A percentile compares a stretch with the other conserved stretches of the same genome.
phyloP scores from a whole-genome alignment of 2,113 vertebrate species.

The Narcine bancroftii region DNA sequence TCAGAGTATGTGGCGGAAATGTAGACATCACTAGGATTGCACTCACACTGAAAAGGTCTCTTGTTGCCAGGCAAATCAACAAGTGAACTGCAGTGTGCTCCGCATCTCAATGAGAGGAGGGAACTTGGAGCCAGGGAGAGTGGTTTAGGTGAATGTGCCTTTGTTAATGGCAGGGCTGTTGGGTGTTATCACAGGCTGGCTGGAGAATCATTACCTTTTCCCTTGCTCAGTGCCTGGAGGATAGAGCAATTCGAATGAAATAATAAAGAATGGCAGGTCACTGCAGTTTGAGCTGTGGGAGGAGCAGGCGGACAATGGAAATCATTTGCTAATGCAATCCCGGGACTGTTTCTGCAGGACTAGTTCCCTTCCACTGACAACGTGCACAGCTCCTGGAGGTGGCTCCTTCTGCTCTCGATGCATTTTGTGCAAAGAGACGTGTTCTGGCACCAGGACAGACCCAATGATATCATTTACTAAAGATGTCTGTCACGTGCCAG shows the following conservation, averaged over 20 bases:
- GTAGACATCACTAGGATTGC: conserved; percentile 39
- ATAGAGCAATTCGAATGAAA: not conserved
- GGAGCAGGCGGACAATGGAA: not conserved
- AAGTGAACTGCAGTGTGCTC: conserved; percentile 42
- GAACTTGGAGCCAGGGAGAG: not conserved
- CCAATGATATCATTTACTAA: conserved; percentile 30
- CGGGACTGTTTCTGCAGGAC: not conserved
- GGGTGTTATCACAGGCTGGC: not conserved
- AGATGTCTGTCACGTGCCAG: not conserved
- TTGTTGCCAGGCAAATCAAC: conserved; percentile 46
- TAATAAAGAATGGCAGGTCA: not conserved
- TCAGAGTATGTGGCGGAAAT: conserved; percentile 52
- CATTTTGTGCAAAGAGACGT: not conserved
- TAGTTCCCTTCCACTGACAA: not conserved
- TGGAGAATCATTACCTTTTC: not conserved
- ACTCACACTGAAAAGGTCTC: conserved; percentile 45
- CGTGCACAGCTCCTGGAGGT: not conserved
- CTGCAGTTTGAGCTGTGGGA: not conserved
- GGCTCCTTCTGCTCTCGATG: not conserved
- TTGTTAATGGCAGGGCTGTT: not conserved
- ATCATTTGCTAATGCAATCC: not conserved
- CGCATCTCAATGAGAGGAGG: conserved; percentile 51
- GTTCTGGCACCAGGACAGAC: not conserved
- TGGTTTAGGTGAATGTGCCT: not conserved
- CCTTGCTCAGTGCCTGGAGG: not conserved